Percentiles rank a stretch among this genome's conserved stretches.
Conservation (phyloP, 2,113 vertebrate genomes). For the Ia io region DNA sequence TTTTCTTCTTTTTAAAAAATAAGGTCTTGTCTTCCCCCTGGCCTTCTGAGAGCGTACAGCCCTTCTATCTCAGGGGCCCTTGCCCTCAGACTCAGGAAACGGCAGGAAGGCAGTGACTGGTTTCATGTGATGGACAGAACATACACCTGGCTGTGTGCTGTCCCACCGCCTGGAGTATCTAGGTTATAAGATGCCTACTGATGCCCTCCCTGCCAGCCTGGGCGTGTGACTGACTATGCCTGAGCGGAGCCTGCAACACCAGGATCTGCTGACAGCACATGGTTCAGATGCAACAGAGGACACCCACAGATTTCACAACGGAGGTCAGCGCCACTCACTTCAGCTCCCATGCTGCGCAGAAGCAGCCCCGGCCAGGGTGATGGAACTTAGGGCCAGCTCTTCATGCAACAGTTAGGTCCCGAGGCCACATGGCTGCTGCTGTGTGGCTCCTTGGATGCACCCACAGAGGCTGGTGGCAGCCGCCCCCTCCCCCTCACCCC, state of each 20-base stretch:
- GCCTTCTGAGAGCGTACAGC: background rate
- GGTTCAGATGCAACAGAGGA: background rate
- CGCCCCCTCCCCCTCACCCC: no score
- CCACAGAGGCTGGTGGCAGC: no score
- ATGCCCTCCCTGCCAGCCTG: no score
- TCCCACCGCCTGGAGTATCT: background rate
- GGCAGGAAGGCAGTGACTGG: no score
- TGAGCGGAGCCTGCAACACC: background rate
- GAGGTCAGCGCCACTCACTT: background rate
- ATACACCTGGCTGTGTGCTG: background rate
- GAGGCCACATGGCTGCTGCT: no score
- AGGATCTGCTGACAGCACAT: background rate
- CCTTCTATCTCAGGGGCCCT: background rate
- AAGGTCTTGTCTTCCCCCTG: background rate
- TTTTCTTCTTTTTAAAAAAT: background rate
- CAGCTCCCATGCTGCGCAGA: background rate
- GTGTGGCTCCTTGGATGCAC: no score
- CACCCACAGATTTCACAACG: background rate
- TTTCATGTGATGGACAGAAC: background rate
- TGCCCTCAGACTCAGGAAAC: background rate
- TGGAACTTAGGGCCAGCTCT: no score
- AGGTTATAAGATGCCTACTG: background rate
- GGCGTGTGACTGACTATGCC: rapidly evolving
- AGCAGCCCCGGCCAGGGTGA: no score
- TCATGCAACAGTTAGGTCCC: no score